phyloP scores from a whole-genome alignment of 2,888 invertebrate species.

The Meganola albula region DNA sequence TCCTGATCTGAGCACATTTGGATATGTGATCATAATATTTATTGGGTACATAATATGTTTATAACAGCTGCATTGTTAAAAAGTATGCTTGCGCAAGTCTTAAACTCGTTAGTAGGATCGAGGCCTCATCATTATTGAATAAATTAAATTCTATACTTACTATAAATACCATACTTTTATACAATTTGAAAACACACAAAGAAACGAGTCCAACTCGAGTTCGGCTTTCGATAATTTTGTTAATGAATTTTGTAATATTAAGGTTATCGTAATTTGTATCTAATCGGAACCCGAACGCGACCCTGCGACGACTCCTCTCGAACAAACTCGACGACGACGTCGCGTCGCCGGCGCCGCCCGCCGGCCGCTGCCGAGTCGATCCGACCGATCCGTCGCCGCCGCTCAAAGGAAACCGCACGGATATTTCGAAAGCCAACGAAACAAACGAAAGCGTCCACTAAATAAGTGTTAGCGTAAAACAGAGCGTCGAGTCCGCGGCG shows the following conservation, averaged over 20 bases:
- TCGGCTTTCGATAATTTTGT: conserved; percentile 14
- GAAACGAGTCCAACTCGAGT: conserved; percentile 15
- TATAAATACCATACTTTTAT: conserved; percentile 23
- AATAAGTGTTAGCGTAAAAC: conserved; percentile 64
- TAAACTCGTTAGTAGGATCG: no score
- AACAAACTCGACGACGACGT: conserved; percentile 29
- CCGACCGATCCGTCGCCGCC: conserved; percentile 70
- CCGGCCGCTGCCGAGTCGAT: conserved; percentile 66
- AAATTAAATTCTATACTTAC: background rate
- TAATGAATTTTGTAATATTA: conserved; percentile 23
- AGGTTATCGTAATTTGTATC: conserved; percentile 22
- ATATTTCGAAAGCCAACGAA: conserved; percentile 74
- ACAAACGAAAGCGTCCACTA: conserved; percentile 70
- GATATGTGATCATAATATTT: no score
- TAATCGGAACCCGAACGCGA: conserved; percentile 25
- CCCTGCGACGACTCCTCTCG: conserved; percentile 23
- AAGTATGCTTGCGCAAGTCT: no score
- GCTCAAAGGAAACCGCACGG: conserved; percentile 70
- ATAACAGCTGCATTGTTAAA: no score
- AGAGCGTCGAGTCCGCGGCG: conserved; percentile 42
- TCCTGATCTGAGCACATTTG: no score
- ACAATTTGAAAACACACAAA: conserved; percentile 27
- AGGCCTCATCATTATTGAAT: background rate
- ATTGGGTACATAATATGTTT: no score
- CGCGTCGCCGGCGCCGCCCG: conserved; percentile 56